These are phyloP conservation scores for Ceratosolen solmsi DNA, from an alignment of 1,140 invertebrate genomes.

Conservation along the genomic window DNA sequence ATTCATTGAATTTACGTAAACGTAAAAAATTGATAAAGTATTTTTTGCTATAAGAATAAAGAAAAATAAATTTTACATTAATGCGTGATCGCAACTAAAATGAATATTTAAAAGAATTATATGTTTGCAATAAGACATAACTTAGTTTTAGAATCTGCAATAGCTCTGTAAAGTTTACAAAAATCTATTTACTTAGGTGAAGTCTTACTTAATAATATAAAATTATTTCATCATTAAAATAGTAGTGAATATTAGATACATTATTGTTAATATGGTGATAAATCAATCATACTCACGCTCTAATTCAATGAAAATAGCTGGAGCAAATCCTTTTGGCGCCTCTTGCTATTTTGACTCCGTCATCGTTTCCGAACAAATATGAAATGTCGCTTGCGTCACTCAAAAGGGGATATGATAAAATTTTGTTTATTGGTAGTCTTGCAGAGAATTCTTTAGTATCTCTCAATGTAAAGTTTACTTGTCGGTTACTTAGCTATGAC, in stretches of 20 bases:
- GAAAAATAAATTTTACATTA: too few relatives aligned
- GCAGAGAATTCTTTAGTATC: neutral
- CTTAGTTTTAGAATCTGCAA: constrained; percentile 1
- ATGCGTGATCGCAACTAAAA: too few relatives aligned
- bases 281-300: neutral
- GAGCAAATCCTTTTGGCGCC: neutral
- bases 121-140: neutral
- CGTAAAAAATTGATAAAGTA: too few relatives aligned
- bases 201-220: neutral
- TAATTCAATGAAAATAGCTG: neutral
- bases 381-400: neutral
- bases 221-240: neutral
- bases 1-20: too few relatives aligned
- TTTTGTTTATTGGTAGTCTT: neutral
- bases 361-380: neutral
- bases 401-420: neutral
- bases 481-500: neutral
- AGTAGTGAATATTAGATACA: neutral
- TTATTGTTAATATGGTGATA: neutral
- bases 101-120: neutral
- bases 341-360: constrained; percentile 11
- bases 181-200: neutral
- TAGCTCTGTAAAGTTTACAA: neutral
- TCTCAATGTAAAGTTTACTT: neutral
- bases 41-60: too few relatives aligned